A percentile compares a stretch with the other conserved stretches of the same genome.
Conservation (phyloP, 2,888 invertebrate genomes). For the Pristionchus japonicus region DNA sequence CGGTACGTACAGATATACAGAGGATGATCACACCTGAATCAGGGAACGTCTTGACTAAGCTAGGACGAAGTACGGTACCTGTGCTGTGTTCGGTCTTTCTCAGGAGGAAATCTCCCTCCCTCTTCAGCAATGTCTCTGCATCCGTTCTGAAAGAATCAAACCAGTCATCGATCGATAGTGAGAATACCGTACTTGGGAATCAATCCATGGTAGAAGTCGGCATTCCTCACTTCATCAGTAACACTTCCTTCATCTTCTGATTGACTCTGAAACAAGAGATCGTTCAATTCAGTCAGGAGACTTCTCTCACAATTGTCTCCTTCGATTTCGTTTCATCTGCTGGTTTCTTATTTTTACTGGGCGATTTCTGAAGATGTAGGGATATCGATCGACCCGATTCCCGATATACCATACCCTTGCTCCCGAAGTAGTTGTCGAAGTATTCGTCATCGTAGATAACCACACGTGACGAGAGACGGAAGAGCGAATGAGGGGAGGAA, state of each 20-base stretch:
- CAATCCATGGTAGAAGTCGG: conserved; percentile 69
- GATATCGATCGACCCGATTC: background rate
- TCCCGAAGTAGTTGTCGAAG: background rate
- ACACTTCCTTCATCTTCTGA: conserved; percentile 53
- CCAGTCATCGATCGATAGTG: conserved; percentile 50
- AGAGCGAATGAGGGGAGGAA: background rate
- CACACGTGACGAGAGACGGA: background rate
- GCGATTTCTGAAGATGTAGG: background rate
- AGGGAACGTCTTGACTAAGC: background rate
- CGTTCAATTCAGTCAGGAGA: background rate
- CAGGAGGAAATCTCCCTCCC: conserved; percentile 63
- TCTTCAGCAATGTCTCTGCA: conserved; percentile 60
- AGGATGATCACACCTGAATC: conserved; percentile 59
- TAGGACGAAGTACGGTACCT: conserved; percentile 1
- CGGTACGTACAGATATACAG: conserved; percentile 58
- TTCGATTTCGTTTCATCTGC: background rate
- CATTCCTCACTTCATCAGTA: conserved; percentile 65
- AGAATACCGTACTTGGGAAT: conserved; percentile 51
- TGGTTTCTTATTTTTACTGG: background rate
- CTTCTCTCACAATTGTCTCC: background rate
- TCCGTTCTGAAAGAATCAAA: conserved; percentile 51
- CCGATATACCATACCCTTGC: background rate
- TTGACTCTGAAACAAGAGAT: background rate
- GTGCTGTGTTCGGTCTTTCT: conserved; percentile 59
- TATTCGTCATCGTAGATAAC: background rate